Percentiles rank a stretch among this genome's conserved stretches.
These are phyloP conservation scores for Eupsittula cactorum DNA, from an alignment of 2,113 vertebrate genomes.

Conservation along the genomic window DNA sequence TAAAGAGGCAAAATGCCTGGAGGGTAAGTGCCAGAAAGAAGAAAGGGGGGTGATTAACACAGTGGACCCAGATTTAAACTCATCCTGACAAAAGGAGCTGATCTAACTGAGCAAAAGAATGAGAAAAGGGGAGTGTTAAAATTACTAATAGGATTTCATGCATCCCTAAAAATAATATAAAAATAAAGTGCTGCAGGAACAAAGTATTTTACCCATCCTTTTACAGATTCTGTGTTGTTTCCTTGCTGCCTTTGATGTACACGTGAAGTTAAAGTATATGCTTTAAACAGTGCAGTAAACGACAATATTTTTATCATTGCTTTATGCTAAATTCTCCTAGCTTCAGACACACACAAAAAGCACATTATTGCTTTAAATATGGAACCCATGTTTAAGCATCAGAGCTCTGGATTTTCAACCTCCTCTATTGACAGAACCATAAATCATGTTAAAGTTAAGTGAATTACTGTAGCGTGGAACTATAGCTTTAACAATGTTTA, in stretches of 20 bases:
- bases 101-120: constrained; percentile 50
- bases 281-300: constrained; percentile 54
- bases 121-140: constrained; percentile 4
- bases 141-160: constrained; percentile 64
- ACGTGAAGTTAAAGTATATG: constrained; percentile 35
- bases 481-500: constrained; percentile 87
- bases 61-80: constrained; percentile 62
- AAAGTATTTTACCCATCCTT: constrained; percentile 13
- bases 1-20: constrained; percentile 72
- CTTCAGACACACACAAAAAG: constrained; percentile 51
- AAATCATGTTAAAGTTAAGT: constrained; percentile 93
- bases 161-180: constrained; percentile 61
- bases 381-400: constrained; percentile 75
- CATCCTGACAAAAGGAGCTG: constrained; percentile 58
- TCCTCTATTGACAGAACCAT: constrained; percentile 90
- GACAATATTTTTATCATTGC: constrained; percentile 66
- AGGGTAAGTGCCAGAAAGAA: constrained; percentile 62
- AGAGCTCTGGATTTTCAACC: constrained; percentile 77
- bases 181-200: constrained; percentile 33
- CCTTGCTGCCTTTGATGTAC: constrained; percentile 44
- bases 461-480: constrained; percentile 89
- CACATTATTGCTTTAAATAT: constrained; percentile 84
- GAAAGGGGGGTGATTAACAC: constrained; percentile 66
- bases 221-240: neutral
- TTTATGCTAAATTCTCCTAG: constrained; percentile 54